Evolutionary conservation across 2,797 vertebrate genomes (phyloP).

Genomic region (Halcyon chelicuti): DNA sequence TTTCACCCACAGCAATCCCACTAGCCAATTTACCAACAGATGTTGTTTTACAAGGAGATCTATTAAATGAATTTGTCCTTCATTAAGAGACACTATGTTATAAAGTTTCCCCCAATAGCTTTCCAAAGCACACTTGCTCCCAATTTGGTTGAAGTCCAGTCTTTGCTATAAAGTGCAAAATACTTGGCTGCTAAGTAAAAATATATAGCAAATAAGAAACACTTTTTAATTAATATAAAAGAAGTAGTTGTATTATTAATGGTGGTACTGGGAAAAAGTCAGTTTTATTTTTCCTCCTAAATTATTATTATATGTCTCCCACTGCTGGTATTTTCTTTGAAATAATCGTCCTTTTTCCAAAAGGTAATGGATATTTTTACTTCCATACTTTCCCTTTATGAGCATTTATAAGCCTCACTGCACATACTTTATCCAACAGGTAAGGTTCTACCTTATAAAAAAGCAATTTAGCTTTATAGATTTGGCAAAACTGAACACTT

Average conservation of each 20-base stretch:
- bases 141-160: constrained; percentile 52
- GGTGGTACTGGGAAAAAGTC: constrained; percentile 55
- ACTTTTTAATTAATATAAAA: constrained; percentile 68
- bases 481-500: constrained; percentile 47
- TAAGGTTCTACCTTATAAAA: constrained; percentile 68
- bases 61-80: constrained; percentile 66
- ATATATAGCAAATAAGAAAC: constrained; percentile 56
- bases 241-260: constrained; percentile 64
- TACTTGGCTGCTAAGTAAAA: constrained; percentile 56
- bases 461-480: constrained; percentile 70
- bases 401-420: constrained; percentile 69
- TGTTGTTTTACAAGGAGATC: constrained; percentile 54
- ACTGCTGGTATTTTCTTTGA: constrained; percentile 62
- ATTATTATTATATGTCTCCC: constrained; percentile 70
- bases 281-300: constrained; percentile 64
- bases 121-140: constrained; percentile 45
- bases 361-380: constrained; percentile 78
- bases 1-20: background rate
- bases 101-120: constrained; percentile 32
- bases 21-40: constrained; percentile 54
- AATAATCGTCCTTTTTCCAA: constrained; percentile 91
- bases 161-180: constrained; percentile 59
- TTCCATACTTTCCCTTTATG: constrained; percentile 60
- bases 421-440: constrained; percentile 70
- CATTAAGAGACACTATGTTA: constrained; percentile 48